Evolutionary conservation across 2,113 vertebrate species (phyloP).

Genomic region (Calonectris borealis): DNA sequence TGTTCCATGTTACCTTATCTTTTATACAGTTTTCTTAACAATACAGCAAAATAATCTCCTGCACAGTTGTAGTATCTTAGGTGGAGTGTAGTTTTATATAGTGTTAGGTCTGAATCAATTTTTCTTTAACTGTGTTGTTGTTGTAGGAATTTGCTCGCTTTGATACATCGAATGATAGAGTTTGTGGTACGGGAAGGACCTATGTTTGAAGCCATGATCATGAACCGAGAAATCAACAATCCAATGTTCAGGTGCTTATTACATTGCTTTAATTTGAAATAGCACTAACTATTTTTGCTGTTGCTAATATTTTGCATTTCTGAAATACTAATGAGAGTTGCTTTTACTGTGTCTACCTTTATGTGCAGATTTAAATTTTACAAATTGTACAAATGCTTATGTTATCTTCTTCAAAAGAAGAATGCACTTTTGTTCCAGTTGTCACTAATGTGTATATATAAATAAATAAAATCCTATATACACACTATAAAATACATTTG

Average conservation of each 20-base stretch:
- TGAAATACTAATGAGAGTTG: background rate
- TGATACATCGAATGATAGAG: slow-evolving; percentile 99
- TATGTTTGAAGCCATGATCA: slow-evolving; percentile 99
- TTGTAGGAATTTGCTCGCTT: slow-evolving; percentile 99
- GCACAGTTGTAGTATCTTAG: slow-evolving; percentile 78
- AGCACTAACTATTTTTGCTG: background rate
- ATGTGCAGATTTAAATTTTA: background rate
- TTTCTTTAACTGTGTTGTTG: slow-evolving; percentile 99
- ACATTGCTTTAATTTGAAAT: background rate
- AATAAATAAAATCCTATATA: background rate
- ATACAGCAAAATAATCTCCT: slow-evolving; percentile 70
- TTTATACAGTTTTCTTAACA: slow-evolving; percentile 61
- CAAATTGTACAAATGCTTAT: background rate
- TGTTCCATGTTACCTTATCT: slow-evolving; percentile 66
- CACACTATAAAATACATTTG: background rate
- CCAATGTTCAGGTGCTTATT: slow-evolving; percentile 93
- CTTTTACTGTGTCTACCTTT: background rate
- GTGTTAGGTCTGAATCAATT: slow-evolving; percentile 94
- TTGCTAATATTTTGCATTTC: background rate
- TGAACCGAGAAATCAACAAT: slow-evolving; percentile 99
- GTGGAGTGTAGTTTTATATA: slow-evolving; percentile 76
- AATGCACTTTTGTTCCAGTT: background rate
- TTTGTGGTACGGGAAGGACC: slow-evolving; percentile 99
- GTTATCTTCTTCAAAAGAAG: background rate
- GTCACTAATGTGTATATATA: background rate